These are phyloP conservation scores for Andrena trimmerana DNA, from an alignment of 2,888 invertebrate genomes.

Conservation along the genomic window DNA sequence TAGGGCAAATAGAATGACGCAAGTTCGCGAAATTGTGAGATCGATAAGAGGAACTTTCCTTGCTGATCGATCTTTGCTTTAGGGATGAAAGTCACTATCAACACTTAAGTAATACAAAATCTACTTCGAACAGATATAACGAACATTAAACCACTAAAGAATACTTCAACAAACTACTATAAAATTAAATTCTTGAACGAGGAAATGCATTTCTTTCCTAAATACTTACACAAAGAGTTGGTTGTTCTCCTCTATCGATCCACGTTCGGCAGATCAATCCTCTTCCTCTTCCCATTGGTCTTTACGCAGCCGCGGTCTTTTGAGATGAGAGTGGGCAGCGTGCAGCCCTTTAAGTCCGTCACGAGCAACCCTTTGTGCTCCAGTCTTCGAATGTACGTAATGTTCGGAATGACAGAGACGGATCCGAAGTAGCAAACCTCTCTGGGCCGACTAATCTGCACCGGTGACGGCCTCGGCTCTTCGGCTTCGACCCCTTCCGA, in stretches of 20 bases:
- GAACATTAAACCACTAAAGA: background rate
- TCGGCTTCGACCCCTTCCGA: slow-evolving; percentile 8
- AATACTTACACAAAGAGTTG: background rate
- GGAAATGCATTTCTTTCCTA: background rate
- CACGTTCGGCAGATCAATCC: slow-evolving; percentile 70
- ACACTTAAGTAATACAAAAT: background rate
- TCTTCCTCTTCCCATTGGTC: slow-evolving; percentile 72
- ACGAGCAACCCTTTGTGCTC: slow-evolving; percentile 74
- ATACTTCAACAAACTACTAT: background rate
- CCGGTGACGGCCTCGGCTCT: slow-evolving; percentile 22
- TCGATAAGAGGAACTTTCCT: slow-evolving; percentile 7
- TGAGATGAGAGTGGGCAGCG: slow-evolving; percentile 74
- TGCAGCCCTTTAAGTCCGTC: slow-evolving; percentile 69
- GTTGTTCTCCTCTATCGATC: slow-evolving; percentile 17
- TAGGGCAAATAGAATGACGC: background rate
- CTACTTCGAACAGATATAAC: background rate
- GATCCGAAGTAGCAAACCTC: slow-evolving; percentile 75
- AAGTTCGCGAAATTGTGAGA: background rate
- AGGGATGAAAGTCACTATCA: background rate
- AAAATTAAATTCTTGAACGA: background rate
- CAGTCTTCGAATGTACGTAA: slow-evolving; percentile 76
- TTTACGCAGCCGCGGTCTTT: slow-evolving; percentile 68
- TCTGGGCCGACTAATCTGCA: slow-evolving; percentile 43
- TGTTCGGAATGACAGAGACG: slow-evolving; percentile 76
- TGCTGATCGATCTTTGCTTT: background rate